phyloP scores from a whole-genome alignment of 2,888 invertebrate genomes.

The Subacronicta megacephala region DNA sequence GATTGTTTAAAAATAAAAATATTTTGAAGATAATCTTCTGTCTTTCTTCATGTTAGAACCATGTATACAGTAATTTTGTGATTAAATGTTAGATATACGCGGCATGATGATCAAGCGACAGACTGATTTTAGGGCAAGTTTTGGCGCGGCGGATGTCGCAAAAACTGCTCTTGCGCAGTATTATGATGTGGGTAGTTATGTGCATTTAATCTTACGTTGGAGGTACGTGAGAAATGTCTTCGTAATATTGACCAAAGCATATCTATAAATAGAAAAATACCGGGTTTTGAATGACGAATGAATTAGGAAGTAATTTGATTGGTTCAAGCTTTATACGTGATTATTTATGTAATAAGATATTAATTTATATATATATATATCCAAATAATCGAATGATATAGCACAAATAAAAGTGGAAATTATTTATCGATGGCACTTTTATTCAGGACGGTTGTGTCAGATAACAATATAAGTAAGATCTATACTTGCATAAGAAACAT shows the following conservation, averaged over 20 bases:
- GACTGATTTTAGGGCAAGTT: conserved; percentile 83
- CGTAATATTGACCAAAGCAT: conserved; percentile 47
- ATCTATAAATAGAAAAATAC: conserved; percentile 29
- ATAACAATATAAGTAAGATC: conserved; percentile 7
- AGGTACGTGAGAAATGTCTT: conserved; percentile 12
- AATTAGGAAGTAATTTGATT: conserved; percentile 14
- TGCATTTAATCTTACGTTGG: conserved; percentile 36
- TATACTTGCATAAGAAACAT: no score
- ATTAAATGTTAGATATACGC: conserved; percentile 78
- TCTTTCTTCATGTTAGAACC: conserved; percentile 80
- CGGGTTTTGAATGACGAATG: conserved; percentile 28
- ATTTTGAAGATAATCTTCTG: conserved; percentile 78
- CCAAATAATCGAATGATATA: background rate
- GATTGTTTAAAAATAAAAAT: conserved; percentile 59
- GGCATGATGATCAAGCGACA: conserved; percentile 75
- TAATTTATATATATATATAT: background rate
- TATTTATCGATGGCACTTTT: conserved; percentile 7
- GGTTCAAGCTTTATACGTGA: conserved; percentile 6
- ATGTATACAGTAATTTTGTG: conserved; percentile 85
- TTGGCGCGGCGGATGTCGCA: conserved; percentile 47
- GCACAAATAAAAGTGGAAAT: background rate
- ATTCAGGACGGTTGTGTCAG: background rate
- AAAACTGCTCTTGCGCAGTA: conserved; percentile 75
- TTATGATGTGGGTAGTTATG: conserved; percentile 74
- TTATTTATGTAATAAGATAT: conserved; percentile 2